A percentile compares a stretch with the other conserved stretches of the same genome.
Evolutionary conservation across 2,113 vertebrate species (phyloP).

Genomic region (Platichthys flesus): DNA sequence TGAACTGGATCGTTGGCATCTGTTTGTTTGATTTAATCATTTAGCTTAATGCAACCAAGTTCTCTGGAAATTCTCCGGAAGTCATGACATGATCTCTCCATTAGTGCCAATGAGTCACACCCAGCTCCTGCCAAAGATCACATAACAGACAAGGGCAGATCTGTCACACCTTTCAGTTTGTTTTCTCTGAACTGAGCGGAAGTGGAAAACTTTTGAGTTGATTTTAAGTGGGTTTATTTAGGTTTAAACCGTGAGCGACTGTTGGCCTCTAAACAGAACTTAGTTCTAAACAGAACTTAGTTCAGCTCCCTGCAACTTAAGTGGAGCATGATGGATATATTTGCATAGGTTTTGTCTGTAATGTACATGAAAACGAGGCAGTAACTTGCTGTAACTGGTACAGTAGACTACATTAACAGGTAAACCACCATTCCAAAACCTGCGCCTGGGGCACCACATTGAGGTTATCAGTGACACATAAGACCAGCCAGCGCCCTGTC

Average conservation of each 20-base stretch:
- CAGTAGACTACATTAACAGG: neutral
- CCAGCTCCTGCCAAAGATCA: conserved; percentile 1
- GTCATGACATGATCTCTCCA: conserved; percentile 19
- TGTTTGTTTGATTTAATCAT: conserved; percentile 16
- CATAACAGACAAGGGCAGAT: conserved; percentile 4
- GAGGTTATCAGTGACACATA: conserved; percentile 32
- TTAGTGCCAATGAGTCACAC: conserved; percentile 10
- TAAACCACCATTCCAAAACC: neutral
- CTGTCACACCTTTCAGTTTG: conserved; percentile 18
- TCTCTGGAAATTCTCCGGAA: conserved; percentile 16
- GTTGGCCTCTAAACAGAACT: no score
- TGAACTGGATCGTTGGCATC: conserved; percentile 1
- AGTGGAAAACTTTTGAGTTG: neutral
- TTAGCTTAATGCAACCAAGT: neutral
- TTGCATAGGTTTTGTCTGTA: neutral
- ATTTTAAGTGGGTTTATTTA: no score
- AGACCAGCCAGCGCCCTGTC: neutral
- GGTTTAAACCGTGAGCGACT: no score
- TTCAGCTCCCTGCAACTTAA: neutral
- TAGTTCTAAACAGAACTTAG: no score
- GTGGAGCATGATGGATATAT: neutral
- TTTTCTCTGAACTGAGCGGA: neutral
- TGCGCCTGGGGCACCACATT: neutral
- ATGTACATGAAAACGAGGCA: no score
- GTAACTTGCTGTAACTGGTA: neutral